Percentiles rank a stretch among this genome's conserved stretches.
phyloP scores from a whole-genome alignment of 2,797 vertebrate species.

The Protosalanx chinensis region DNA sequence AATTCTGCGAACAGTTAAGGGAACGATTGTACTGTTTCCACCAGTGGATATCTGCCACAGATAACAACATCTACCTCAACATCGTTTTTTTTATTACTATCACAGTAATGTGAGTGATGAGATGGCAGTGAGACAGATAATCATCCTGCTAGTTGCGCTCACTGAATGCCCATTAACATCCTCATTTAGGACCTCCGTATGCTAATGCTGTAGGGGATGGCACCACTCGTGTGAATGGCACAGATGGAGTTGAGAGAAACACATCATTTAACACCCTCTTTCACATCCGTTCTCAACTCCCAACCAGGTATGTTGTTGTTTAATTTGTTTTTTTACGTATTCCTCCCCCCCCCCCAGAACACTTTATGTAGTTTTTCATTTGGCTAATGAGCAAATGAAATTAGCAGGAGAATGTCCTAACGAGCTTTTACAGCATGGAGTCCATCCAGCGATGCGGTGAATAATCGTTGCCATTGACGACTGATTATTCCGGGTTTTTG shows the following conservation, averaged over 20 bases:
- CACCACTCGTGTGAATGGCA: slow-evolving; percentile 5
- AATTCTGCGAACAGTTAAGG: too few species aligned
- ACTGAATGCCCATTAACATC: slow-evolving; percentile 26
- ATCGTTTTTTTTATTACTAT: not conserved
- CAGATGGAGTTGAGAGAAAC: not conserved
- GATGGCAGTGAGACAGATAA: slow-evolving; percentile 17
- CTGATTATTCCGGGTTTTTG: not conserved
- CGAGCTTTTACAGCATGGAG: not conserved
- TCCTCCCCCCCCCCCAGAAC: not conserved
- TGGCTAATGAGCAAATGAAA: not conserved
- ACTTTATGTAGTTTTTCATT: not conserved
- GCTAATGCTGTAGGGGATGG: slow-evolving; percentile 25
- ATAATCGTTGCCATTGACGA: not conserved
- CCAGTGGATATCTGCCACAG: too few species aligned
- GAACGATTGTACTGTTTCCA: too few species aligned
- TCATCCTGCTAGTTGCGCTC: slow-evolving; percentile 14
- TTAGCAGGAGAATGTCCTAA: not conserved
- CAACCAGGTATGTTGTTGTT: not conserved
- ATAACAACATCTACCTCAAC: too few species aligned
- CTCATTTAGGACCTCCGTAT: slow-evolving; percentile 23
- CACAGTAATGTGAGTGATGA: slow-evolving; percentile 9
- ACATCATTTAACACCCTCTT: not conserved
- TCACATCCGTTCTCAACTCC: too few species aligned
- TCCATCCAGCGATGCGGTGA: not conserved
- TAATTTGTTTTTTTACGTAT: too few species aligned